A percentile compares a stretch with the other conserved stretches of the same genome.
These are phyloP conservation scores for Micoletzkya japonica DNA, from an alignment of 2,888 invertebrate genomes.

Conservation along the genomic window DNA sequence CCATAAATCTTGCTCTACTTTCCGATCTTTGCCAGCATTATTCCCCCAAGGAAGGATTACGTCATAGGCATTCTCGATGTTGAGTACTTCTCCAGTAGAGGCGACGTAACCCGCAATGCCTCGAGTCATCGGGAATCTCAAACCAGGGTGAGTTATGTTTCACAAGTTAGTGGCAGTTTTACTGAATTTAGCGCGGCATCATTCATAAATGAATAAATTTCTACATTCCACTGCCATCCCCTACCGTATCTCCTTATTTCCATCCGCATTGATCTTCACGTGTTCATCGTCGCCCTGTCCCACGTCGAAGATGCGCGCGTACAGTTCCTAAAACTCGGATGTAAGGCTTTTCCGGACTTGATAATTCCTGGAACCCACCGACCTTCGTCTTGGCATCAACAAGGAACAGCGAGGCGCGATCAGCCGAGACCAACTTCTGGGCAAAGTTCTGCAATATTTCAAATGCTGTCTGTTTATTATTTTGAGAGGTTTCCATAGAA, in stretches of 20 bases:
- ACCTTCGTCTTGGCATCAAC: conserved; percentile 74
- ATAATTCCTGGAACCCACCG: too few species aligned
- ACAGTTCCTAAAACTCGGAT: conserved; percentile 70
- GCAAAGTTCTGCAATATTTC: conserved; percentile 73
- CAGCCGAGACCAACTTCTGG: conserved; percentile 80
- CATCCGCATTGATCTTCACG: conserved; percentile 44
- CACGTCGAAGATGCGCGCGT: conserved; percentile 80
- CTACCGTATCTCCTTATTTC: conserved; percentile 55
- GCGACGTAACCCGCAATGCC: conserved; percentile 85
- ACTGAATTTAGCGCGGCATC: not conserved
- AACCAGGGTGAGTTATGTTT: not conserved
- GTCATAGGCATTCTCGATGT: conserved; percentile 81
- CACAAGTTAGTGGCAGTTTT: not conserved
- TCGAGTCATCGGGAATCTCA: conserved; percentile 75
- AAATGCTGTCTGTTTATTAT: too few species aligned
- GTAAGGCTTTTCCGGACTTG: too few species aligned
- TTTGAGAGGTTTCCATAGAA: too few species aligned
- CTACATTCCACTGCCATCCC: not conserved
- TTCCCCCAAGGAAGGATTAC: conserved; percentile 63
- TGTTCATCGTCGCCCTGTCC: conserved; percentile 55
- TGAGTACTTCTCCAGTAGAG: conserved; percentile 77
- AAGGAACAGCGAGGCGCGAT: conserved; percentile 81
- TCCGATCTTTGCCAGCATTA: not conserved
- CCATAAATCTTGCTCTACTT: too few species aligned
- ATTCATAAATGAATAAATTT: not conserved